Conservation (phyloP, 2,797 vertebrate genomes). For the Thalassophryne amazonica region DNA sequence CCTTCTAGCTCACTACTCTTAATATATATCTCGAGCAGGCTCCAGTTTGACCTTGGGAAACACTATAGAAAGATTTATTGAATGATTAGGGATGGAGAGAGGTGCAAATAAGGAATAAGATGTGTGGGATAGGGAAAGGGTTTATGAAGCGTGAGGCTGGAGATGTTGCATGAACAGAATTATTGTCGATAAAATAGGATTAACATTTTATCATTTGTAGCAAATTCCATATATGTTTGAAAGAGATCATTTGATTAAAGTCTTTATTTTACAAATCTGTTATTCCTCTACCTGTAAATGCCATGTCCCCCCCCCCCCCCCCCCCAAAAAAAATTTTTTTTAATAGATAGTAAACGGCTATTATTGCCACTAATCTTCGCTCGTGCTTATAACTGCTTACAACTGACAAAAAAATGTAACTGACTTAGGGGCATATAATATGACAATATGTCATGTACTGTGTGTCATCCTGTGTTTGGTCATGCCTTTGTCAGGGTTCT, state of each 20-base stretch:
- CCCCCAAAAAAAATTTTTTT: neutral
- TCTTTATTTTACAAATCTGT: too few relatives aligned
- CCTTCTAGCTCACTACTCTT: neutral
- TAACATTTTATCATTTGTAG: too few relatives aligned
- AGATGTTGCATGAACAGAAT: neutral
- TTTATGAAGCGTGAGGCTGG: neutral
- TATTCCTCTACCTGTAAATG: too few relatives aligned
- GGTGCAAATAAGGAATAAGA: constrained; percentile 8
- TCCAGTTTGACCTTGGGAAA: neutral
- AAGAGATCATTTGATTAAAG: too few relatives aligned
- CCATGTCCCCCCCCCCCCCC: neutral
- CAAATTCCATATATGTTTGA: too few relatives aligned
- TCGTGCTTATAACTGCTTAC: neutral
- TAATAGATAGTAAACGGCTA: neutral
- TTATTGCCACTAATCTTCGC: neutral
- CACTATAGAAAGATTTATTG: constrained; percentile 15
- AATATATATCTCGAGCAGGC: constrained; percentile 14
- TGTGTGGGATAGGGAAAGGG: neutral
- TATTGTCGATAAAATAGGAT: too few relatives aligned
- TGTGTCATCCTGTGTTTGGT: too few relatives aligned
- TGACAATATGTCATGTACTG: too few relatives aligned
- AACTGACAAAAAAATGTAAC: neutral
- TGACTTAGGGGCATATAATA: too few relatives aligned
- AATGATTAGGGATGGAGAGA: neutral
- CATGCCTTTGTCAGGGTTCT: too few relatives aligned